Percentiles rank a stretch among this genome's conserved stretches.
phyloP scores from a whole-genome alignment of 2,113 vertebrate species.

The Lucifuga dentata region DNA sequence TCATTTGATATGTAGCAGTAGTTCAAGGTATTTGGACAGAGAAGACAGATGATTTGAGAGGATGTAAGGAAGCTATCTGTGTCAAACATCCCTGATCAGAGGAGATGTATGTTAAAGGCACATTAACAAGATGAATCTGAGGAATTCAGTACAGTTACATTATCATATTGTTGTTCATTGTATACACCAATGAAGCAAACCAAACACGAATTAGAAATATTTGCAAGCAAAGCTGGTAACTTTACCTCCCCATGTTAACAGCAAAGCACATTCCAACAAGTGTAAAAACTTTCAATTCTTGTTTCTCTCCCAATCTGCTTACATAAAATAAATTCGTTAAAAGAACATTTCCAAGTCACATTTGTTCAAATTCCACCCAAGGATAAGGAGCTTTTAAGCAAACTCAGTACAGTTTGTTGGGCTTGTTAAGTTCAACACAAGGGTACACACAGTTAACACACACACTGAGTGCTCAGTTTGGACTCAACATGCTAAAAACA shows the following conservation, averaged over 20 bases:
- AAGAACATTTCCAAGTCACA: slow-evolving; percentile 36
- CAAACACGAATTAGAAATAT: neutral
- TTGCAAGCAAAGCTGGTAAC: neutral
- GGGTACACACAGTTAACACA: neutral
- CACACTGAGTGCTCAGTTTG: neutral
- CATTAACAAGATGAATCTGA: too few relatives aligned
- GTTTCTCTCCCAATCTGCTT: slow-evolving; percentile 39
- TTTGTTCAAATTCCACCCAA: slow-evolving; percentile 10
- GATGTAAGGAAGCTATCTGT: too few relatives aligned
- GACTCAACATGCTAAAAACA: neutral
- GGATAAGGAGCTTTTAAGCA: slow-evolving; percentile 29
- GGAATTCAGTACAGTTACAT: too few relatives aligned
- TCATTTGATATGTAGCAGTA: too few relatives aligned
- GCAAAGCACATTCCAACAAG: too few relatives aligned
- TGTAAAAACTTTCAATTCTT: slow-evolving; percentile 4
- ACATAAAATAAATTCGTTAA: slow-evolving; percentile 25
- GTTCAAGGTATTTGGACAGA: too few relatives aligned
- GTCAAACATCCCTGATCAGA: too few relatives aligned
- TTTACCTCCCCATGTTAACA: too few relatives aligned
- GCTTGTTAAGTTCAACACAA: neutral
- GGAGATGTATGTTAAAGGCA: too few relatives aligned
- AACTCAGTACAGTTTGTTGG: neutral
- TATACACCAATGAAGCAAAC: slow-evolving; percentile 4
- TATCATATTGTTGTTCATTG: too few relatives aligned
- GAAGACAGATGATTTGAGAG: too few relatives aligned